Evolutionary conservation across 2,797 vertebrate species (phyloP).

Genomic region (Meriones psammophilus): DNA sequence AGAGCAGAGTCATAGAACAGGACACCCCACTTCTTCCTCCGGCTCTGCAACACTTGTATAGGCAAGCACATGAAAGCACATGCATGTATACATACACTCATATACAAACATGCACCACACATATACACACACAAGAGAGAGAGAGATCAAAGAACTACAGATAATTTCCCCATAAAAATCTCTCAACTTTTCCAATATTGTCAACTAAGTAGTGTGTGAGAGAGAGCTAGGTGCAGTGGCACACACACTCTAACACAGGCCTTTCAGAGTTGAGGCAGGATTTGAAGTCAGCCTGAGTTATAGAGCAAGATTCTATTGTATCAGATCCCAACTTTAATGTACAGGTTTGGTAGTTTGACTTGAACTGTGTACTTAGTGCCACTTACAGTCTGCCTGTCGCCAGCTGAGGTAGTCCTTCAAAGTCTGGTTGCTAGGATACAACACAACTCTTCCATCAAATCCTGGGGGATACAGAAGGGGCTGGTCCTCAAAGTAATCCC

Average conservation of each 20-base stretch:
- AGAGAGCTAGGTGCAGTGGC: background rate
- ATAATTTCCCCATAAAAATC: background rate
- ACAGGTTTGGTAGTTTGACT: constrained; percentile 26
- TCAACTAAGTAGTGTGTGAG: background rate
- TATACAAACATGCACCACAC: background rate
- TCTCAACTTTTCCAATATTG: constrained; percentile 28
- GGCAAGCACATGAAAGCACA: background rate
- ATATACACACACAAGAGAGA: background rate
- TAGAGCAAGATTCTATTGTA: background rate
- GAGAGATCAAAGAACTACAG: background rate
- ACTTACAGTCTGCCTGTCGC: constrained; percentile 99
- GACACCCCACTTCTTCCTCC: background rate
- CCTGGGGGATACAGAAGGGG: constrained; percentile 95
- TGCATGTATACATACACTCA: background rate
- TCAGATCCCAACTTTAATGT: background rate
- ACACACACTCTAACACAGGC: background rate
- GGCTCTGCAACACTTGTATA: background rate
- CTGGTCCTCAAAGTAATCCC: constrained; percentile 95
- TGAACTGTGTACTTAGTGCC: background rate
- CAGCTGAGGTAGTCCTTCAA: constrained; percentile 98
- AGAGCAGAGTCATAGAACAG: background rate
- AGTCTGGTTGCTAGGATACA: constrained; percentile 96
- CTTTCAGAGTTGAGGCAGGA: background rate
- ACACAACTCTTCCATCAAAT: constrained; percentile 97
- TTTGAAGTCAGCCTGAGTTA: background rate